phyloP scores from a whole-genome alignment of 2,888 invertebrate species.

The Physocephala rufipes region DNA sequence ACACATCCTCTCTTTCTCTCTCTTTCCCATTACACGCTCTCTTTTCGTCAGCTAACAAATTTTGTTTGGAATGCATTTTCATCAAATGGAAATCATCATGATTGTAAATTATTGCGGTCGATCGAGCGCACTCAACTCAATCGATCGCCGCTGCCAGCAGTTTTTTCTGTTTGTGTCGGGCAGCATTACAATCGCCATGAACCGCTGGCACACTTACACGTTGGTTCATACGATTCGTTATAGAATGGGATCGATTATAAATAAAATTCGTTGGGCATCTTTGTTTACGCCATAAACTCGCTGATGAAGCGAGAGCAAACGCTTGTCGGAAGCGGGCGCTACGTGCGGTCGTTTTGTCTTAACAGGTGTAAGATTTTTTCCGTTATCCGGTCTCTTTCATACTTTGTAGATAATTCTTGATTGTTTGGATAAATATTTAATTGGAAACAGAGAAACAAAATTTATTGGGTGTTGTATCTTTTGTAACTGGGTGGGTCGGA shows the following conservation, averaged over 20 bases:
- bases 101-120: neutral
- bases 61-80: neutral
- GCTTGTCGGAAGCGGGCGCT: slow-evolving; percentile 34
- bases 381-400: slow-evolving; percentile 14
- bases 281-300: slow-evolving; percentile 28
- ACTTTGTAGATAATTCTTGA: neutral
- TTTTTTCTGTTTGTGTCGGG: too few relatives aligned
- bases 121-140: neutral
- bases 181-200: neutral
- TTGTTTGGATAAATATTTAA: slow-evolving; percentile 27
- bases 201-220: slow-evolving; percentile 33
- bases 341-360: slow-evolving; percentile 19
- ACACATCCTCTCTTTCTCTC: neutral
- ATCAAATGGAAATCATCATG: neutral
- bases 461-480: slow-evolving; percentile 24
- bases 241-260: slow-evolving; percentile 16
- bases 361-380: slow-evolving; percentile 31
- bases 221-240: slow-evolving; percentile 5
- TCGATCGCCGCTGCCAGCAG: slow-evolving; percentile 4
- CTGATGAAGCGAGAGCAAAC: slow-evolving; percentile 14
- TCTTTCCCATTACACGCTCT: neutral
- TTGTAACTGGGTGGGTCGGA: neutral
- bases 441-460: slow-evolving; percentile 25
- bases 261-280: slow-evolving; percentile 1
- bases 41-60: neutral